phyloP scores from a whole-genome alignment of 2,113 vertebrate genomes.

The Myrmecobius fasciatus region DNA sequence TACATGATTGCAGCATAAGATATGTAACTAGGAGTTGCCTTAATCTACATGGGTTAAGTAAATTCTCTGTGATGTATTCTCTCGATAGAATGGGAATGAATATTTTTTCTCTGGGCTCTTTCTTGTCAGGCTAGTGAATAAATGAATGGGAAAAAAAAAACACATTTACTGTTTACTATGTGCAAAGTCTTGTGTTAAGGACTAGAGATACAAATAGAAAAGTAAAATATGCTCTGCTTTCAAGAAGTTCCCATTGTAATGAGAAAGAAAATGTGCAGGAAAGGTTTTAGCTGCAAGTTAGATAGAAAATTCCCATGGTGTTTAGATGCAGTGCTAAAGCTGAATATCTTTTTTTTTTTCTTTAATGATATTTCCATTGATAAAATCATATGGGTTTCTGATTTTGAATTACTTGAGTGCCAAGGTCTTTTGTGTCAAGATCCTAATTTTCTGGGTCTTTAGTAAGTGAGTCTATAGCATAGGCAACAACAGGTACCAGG shows the following conservation, averaged over 20 bases:
- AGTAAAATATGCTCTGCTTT: not conserved
- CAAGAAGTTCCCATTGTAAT: not conserved
- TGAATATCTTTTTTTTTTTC: not conserved
- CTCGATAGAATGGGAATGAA: not conserved
- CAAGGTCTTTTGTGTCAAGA: not conserved
- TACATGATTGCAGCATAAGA: not conserved
- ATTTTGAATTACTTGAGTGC: not conserved
- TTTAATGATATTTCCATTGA: not conserved
- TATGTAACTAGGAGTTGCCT: not conserved
- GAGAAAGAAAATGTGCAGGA: not conserved
- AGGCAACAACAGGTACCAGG: not conserved
- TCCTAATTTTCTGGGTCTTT: not conserved
- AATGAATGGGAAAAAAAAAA: not conserved
- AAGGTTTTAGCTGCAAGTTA: not conserved
- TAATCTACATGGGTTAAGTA: not conserved
- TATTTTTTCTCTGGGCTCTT: not conserved
- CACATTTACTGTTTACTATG: not conserved
- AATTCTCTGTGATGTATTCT: not conserved
- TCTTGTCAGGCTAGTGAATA: not conserved
- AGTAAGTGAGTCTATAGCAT: not conserved
- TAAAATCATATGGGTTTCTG: not conserved
- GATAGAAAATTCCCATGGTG: not conserved
- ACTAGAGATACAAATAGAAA: not conserved
- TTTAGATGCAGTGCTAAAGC: not conserved
- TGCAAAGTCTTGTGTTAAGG: not conserved